phyloP scores from a whole-genome alignment of 92 coral and sea anemone species.

The Palythoa grandiflora region DNA sequence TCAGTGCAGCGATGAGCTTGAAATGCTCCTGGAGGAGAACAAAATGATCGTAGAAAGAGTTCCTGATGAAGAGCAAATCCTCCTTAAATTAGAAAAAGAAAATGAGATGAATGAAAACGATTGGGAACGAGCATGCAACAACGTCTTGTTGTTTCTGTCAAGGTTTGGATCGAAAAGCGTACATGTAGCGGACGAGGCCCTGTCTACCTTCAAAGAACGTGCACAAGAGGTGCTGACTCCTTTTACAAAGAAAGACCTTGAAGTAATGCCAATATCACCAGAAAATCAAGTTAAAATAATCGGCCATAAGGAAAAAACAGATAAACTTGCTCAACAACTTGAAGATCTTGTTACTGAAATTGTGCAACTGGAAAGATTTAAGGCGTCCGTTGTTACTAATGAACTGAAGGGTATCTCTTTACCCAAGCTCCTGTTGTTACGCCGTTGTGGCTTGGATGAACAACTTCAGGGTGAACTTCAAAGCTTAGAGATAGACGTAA shows the following conservation, averaged over 20 bases:
- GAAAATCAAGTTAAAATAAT: conserved; percentile 19
- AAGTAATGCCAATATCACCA: not conserved
- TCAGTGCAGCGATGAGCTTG: not conserved
- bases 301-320: conserved; percentile 48
- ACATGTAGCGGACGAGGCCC: not conserved
- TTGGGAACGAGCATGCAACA: not conserved
- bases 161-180: too few species aligned
- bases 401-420: conserved; percentile 16
- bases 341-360: conserved; percentile 52
- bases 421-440: conserved; percentile 39
- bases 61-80: not conserved
- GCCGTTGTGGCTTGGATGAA: conserved; percentile 29
- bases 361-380: conserved; percentile 38
- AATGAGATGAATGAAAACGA: not conserved
- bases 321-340: conserved; percentile 32
- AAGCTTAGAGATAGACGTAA: conserved; percentile 37
- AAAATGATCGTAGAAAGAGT: not conserved
- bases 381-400: conserved; percentile 44
- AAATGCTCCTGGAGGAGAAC: not conserved
- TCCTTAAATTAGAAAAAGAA: not conserved
- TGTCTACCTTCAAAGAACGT: conserved; percentile 8
- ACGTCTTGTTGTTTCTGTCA: not conserved
- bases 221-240: not conserved
- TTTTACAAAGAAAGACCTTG: not conserved
- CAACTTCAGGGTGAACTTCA: conserved; percentile 36